phyloP scores from a whole-genome alignment of 2,113 vertebrate species.

The Corynorhinus townsendii region DNA sequence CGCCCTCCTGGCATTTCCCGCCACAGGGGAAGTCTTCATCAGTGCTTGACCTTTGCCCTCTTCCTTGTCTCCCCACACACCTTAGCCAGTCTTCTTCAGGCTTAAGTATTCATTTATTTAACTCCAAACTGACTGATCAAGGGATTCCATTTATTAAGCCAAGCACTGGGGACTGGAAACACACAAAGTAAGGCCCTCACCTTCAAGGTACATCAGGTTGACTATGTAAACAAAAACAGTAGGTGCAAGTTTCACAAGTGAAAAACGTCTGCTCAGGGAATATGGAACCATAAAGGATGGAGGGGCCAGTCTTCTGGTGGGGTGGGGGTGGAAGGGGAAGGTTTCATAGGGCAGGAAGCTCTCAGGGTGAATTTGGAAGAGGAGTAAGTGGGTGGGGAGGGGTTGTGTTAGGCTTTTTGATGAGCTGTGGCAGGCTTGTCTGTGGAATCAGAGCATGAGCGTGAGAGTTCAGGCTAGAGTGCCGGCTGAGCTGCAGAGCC shows the following conservation, averaged over 20 bases:
- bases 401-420: accelerated
- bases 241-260: background rate
- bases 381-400: background rate
- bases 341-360: background rate
- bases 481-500: background rate
- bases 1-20: background rate
- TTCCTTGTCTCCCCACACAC: background rate
- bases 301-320: background rate
- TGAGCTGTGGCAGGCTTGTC: background rate
- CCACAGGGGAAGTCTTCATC: background rate
- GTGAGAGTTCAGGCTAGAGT: background rate
- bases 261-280: background rate
- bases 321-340: background rate
- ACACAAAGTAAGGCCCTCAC: background rate
- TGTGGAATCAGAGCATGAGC: background rate
- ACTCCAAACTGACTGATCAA: background rate
- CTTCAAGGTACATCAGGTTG: background rate
- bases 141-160: background rate
- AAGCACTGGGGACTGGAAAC: background rate
- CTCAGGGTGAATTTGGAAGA: background rate
- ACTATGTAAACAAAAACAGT: background rate
- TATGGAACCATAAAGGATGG: background rate
- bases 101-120: background rate
- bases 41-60: background rate
- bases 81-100: background rate